Conservation (phyloP, 2,113 vertebrate species). For the Grantiella picta region DNA sequence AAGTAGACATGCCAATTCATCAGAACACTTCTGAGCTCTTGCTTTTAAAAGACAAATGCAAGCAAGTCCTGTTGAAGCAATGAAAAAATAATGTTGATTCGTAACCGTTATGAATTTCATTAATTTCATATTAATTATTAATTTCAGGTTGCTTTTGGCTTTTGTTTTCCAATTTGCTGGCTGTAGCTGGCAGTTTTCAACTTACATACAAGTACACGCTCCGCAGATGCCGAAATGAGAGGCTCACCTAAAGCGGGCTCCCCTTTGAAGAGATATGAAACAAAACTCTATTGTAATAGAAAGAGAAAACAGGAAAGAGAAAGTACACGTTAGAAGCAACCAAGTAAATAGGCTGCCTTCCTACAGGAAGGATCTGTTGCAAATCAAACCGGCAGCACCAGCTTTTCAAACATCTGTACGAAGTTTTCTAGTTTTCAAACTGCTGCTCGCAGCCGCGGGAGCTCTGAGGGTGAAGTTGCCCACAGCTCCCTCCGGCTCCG, state of each 20-base stretch:
- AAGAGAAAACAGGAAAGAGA: background rate
- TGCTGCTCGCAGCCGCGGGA: rapidly evolving
- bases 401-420: rapidly evolving
- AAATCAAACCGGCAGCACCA: background rate
- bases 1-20: background rate
- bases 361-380: background rate
- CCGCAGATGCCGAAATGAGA: background rate
- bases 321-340: background rate
- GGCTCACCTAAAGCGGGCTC: background rate
- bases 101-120: no score
- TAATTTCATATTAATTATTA: background rate
- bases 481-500: rapidly evolving
- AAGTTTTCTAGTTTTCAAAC: background rate
- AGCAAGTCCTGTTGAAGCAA: background rate
- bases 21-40: background rate
- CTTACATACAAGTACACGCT: no score
- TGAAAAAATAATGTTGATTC: background rate
- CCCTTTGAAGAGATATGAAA: rapidly evolving
- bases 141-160: background rate
- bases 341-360: background rate
- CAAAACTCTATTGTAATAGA: background rate
- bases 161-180: background rate
- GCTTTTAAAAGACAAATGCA: background rate
- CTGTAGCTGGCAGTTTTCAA: background rate
- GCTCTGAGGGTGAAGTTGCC: rapidly evolving